Percentiles rank a stretch among this genome's conserved stretches.
These are phyloP conservation scores for Campoplex capitator DNA, from an alignment of 2,888 invertebrate species.

Conservation along the genomic window DNA sequence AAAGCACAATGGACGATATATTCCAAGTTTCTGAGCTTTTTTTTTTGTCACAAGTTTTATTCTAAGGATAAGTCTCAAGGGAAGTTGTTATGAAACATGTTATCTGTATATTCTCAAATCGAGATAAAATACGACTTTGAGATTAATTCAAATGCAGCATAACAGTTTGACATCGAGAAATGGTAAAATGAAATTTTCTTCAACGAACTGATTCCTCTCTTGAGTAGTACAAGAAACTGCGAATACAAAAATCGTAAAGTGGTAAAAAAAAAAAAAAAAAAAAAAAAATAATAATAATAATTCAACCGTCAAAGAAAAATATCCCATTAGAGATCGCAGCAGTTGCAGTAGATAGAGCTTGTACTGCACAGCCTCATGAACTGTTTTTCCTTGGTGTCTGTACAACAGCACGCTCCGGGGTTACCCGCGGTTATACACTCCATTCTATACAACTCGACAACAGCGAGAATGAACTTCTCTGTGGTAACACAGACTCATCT, in stretches of 20 bases:
- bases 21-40: background rate
- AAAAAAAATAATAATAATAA: background rate
- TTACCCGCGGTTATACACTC: slow-evolving; percentile 61
- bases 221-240: background rate
- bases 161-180: background rate
- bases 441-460: slow-evolving; percentile 30
- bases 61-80: background rate
- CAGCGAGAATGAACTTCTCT: slow-evolving; percentile 38
- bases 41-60: background rate
- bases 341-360: slow-evolving; percentile 45
- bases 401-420: slow-evolving; percentile 44
- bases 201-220: background rate
- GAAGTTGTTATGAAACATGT: background rate
- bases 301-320: background rate
- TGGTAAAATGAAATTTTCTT: background rate
- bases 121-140: too few species aligned
- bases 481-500: slow-evolving; percentile 33
- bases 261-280: background rate
- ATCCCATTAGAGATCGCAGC: slow-evolving; percentile 9
- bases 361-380: slow-evolving; percentile 43
- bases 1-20: background rate
- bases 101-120: background rate
- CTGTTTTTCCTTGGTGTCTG: slow-evolving; percentile 47
- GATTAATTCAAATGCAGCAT: too few species aligned
- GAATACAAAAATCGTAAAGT: background rate